phyloP scores from a whole-genome alignment of 2,113 vertebrate genomes.

The Erpornis zantholeuca region DNA sequence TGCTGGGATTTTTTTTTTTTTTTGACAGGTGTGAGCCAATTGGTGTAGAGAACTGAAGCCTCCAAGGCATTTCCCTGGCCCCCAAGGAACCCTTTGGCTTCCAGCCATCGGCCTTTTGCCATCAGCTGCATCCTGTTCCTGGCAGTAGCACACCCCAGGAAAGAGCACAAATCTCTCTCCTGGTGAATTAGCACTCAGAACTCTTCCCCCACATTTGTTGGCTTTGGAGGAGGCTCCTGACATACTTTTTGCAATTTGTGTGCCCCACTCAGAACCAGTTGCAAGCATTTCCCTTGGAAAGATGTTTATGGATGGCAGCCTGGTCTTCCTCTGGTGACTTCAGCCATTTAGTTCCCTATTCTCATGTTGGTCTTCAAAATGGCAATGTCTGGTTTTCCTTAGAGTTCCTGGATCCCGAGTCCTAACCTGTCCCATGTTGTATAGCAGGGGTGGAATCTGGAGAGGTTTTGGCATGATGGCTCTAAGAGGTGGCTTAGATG shows the following conservation, averaged over 20 bases:
- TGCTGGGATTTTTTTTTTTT: neutral
- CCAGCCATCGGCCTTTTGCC: neutral
- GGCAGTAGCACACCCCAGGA: neutral
- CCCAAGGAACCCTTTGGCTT: neutral
- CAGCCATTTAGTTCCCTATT: neutral
- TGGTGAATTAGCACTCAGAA: neutral
- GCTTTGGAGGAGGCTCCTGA: neutral
- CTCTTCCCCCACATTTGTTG: neutral
- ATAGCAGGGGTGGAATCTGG: neutral
- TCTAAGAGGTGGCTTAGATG: neutral
- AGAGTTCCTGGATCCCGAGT: neutral
- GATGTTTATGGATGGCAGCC: neutral
- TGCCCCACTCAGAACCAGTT: neutral
- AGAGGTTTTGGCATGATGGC: neutral
- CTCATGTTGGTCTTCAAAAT: neutral
- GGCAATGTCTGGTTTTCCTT: neutral
- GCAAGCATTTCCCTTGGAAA: neutral
- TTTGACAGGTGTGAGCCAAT: neutral
- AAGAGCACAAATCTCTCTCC: neutral
- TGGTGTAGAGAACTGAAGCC: neutral
- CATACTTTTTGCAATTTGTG: neutral
- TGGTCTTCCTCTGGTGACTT: neutral
- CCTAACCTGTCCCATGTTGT: neutral
- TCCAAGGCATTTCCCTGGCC: neutral
- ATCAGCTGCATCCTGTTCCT: neutral